Evolutionary conservation across 1,140 invertebrate genomes (phyloP), one percentile per base, ranked within the genome.

Genomic region (Magallana gigas): DNA sequence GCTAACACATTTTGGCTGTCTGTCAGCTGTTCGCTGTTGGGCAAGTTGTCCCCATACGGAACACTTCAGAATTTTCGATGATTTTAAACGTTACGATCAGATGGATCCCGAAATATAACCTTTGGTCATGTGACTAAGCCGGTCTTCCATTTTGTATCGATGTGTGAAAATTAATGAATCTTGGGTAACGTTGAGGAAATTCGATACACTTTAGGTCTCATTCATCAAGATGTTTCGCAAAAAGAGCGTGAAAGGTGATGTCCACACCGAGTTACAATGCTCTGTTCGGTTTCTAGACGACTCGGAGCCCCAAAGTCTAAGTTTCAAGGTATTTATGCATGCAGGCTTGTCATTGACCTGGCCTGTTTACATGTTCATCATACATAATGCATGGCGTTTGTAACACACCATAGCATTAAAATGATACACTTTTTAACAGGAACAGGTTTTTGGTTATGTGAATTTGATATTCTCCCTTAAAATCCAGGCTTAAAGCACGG

Each of bases 241-340:
- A 91, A 91, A 89, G 86, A 91, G 90, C 86, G 91, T 89, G 59
- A 94, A 94, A 87, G 91, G 91, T 64, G 93, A 94, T 71, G 88
- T 91, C n/a, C 92, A 92, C 59, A 91, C 91, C 89, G 93, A 94
- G 85, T 97, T 98, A 96, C 98, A 98, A 96, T 98, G 98, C 95
- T 98, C 97, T 90, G 97, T 99, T 90, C 96, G 98, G 92, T 96
- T 99, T 90, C 95, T 99, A 91, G 98, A 99, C 95, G 98, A 99
- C 96, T 97, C 97, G 88, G 98, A 99, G 96, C 97, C 98, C 91
- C 96, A 99, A 92, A 97, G 98, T 96, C 98, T 98, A 95, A 98
- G 98, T 96, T 99, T 99, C 96, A 98, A 98, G 96, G 98, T 98
- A 95, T 92, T 92, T 29, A 76, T 76, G 18, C 14, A 76, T 88